Percentiles rank a stretch among this genome's conserved stretches.
Conservation (phyloP, 2,113 vertebrate genomes). For the Phalacrocorax aristotelis region DNA sequence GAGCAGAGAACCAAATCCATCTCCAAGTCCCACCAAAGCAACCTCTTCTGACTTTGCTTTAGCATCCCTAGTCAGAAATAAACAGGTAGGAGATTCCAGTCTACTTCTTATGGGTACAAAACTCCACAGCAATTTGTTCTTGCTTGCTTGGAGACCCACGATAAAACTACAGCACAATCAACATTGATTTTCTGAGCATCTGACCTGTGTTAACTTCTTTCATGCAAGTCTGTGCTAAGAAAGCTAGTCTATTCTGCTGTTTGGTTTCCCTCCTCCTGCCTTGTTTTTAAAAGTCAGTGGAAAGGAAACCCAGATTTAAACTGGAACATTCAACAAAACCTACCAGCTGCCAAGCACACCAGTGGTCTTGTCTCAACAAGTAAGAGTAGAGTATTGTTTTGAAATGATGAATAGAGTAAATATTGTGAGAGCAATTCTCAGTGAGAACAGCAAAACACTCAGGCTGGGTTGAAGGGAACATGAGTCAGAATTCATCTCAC, state of each 20-base stretch:
- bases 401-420: constrained; percentile 13
- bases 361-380: constrained; percentile 41
- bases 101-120: neutral
- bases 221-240: neutral
- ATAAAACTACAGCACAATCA: neutral
- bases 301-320: constrained; percentile 33
- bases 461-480: neutral
- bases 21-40: neutral
- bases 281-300: constrained; percentile 35
- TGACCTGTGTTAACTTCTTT: neutral
- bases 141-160: neutral
- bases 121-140: neutral
- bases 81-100: neutral
- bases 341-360: neutral
- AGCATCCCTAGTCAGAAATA: neutral
- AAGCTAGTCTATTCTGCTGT: neutral
- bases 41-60: neutral
- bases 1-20: neutral
- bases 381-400: constrained; percentile 34
- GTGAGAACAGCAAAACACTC: neutral
- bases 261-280: neutral
- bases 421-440: constrained; percentile 30
- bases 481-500: neutral
- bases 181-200: neutral
- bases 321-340: constrained; percentile 44